A percentile compares a stretch with the other conserved stretches of the same genome.
Conservation (phyloP, 2,797 vertebrate genomes). For the Sebastes kiyomatsui region DNA sequence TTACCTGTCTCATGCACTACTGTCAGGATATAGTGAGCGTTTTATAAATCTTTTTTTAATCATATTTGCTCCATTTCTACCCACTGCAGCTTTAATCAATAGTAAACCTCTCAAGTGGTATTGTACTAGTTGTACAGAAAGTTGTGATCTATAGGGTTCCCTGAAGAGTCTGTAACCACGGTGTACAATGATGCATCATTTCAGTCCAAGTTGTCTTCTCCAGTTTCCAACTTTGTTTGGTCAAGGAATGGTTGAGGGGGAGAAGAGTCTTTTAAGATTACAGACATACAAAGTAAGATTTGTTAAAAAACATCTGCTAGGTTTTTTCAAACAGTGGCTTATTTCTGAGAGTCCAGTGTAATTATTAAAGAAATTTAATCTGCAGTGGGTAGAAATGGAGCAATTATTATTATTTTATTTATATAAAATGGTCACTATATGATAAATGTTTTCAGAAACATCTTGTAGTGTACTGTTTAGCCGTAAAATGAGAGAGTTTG, state of each 20-base stretch:
- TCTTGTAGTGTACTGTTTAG: too few species aligned
- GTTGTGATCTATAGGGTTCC: fast-evolving
- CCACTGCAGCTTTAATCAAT: too few species aligned
- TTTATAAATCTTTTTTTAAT: too few species aligned
- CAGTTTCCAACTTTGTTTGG: background rate
- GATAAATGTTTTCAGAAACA: too few species aligned
- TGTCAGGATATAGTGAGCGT: too few species aligned
- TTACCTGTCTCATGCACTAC: too few species aligned
- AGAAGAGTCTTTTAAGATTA: background rate
- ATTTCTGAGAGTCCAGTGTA: background rate
- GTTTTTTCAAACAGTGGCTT: background rate
- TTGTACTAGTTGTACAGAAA: background rate
- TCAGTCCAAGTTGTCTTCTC: background rate
- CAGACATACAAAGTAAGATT: background rate
- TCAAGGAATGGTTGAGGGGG: background rate
- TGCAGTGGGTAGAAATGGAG: too few species aligned
- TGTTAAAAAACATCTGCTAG: background rate
- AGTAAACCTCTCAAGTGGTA: background rate
- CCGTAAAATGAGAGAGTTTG: too few species aligned
- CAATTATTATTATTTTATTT: too few species aligned
- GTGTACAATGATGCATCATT: background rate
- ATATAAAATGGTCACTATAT: too few species aligned
- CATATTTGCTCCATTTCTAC: too few species aligned
- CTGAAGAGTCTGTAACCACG: background rate
- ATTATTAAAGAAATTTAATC: background rate